These are phyloP conservation scores for Pithys albifrons DNA, from an alignment of 2,113 vertebrate genomes.

Conservation along the genomic window DNA sequence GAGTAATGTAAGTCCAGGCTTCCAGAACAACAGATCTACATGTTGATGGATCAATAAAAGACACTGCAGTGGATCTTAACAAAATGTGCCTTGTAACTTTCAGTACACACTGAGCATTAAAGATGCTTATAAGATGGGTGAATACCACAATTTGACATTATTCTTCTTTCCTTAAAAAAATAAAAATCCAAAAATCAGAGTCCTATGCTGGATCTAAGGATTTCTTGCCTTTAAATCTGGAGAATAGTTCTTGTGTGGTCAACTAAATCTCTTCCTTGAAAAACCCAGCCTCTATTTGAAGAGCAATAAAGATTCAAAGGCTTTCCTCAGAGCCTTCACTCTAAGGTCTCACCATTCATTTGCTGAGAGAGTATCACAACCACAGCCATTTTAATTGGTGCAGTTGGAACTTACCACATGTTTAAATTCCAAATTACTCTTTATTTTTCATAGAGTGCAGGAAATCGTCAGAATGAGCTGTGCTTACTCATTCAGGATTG, in stretches of 20 bases:
- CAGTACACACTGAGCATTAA: not conserved
- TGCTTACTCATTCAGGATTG: not conserved
- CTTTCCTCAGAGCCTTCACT: not conserved
- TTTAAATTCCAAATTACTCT: not conserved
- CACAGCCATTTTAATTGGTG: not conserved
- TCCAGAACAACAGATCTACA: not conserved
- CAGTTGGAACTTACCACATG: not conserved
- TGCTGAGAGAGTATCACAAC: not conserved
- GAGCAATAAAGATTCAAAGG: not conserved
- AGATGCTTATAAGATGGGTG: not conserved
- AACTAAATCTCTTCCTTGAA: not conserved
- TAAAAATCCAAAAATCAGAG: not conserved
- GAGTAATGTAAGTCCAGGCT: not conserved
- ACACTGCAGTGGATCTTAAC: not conserved
- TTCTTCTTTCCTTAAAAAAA: not conserved
- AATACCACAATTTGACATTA: not conserved
- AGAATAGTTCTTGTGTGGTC: not conserved
- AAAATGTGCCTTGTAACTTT: not conserved
- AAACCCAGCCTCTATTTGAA: not conserved
- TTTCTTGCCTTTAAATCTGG: not conserved
- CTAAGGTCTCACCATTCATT: fast-evolving
- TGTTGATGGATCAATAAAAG: not conserved
- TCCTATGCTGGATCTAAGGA: not conserved
- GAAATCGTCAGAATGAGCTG: not conserved
- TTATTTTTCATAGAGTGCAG: not conserved